Evolutionary conservation across 1,140 invertebrate genomes (phyloP), one percentile per base, ranked within the genome.

Genomic region (Saccostrea echinata): DNA sequence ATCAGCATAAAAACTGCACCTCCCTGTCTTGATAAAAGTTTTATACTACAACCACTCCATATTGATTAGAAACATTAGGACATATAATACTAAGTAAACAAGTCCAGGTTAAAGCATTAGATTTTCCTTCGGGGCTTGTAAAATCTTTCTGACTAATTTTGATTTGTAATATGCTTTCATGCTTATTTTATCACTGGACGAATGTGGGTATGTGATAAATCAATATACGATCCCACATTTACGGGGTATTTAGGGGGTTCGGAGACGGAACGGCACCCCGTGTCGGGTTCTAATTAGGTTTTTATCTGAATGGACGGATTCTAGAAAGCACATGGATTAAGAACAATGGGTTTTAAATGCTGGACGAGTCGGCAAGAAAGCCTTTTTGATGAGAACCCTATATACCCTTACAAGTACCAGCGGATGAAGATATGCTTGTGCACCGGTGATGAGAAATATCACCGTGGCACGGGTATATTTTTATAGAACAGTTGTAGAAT

Each of bases 51-150:
- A 3, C 27, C 27, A 27, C 24, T 76, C 27, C 3, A 27, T 76
- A 76, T 76, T 76, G 68, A 76, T 76, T 12, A 76, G 68, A 76
- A 76, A 30, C 30, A 76, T 76, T 76, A 76, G 13, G 68, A 76
- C 68, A 76, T 30, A 33, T 43, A 43, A 76, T 30, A 33, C 27
- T 76, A 76, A 76, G 68, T 76, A 76, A 76, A 76, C 68, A 30
- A 30, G 68, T 11, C 68, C 68, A 76, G 68, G 27, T 76, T 76
- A 76, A 76, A 33, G 9, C 68, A 76, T 76, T 76, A 76, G 27
- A 76, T 33, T 30, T 33, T 76, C 68, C 68, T 30, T 30, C 1
- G 68, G 68, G 68, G 68, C 68, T 76, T 33, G 30, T 76, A 76
- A 76, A 76, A 76, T 76, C 68, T 16, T 76, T 33, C 68, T 18